Percentiles rank a stretch among this genome's conserved stretches.
These are phyloP conservation scores for Vimba vimba DNA, from an alignment of 2,113 vertebrate genomes.

Conservation along the genomic window DNA sequence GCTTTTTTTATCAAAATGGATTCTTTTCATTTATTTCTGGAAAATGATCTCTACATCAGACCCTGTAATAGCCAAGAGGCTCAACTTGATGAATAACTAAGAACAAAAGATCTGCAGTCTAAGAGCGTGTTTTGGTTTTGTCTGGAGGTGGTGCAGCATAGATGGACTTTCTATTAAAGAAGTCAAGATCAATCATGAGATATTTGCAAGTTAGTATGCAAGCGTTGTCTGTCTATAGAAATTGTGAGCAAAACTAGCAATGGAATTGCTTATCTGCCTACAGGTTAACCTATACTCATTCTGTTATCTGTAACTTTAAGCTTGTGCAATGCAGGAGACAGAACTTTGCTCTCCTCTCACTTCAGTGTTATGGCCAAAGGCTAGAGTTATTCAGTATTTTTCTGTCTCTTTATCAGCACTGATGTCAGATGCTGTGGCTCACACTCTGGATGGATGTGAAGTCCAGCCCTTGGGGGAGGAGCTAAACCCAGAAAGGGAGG, in stretches of 20 bases:
- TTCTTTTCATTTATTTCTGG: conserved; percentile 2
- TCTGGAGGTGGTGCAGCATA: background rate
- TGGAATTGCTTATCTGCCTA: background rate
- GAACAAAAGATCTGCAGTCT: background rate
- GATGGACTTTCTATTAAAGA: background rate
- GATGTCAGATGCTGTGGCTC: conserved; percentile 96
- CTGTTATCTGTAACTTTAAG: conserved; percentile 18
- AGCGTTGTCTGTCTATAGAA: background rate
- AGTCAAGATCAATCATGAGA: conserved; percentile 12
- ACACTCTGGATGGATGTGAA: conserved; percentile 95
- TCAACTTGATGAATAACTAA: background rate
- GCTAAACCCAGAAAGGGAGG: conserved; percentile 89
- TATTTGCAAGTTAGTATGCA: background rate
- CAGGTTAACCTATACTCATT: background rate
- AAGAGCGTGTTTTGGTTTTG: conserved; percentile 4
- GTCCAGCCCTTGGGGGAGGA: conserved; percentile 92
- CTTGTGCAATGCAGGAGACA: background rate
- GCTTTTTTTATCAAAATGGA: background rate
- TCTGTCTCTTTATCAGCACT: conserved; percentile 67
- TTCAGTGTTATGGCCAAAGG: background rate
- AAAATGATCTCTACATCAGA: background rate
- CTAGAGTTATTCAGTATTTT: background rate
- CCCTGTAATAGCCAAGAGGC: background rate
- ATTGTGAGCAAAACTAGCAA: background rate
- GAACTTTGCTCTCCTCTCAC: conserved; percentile 23